Evolutionary conservation across 2,113 vertebrate species (phyloP), one percentile per base, ranked within the genome.

Genomic region (Spermophilus dauricus): DNA sequence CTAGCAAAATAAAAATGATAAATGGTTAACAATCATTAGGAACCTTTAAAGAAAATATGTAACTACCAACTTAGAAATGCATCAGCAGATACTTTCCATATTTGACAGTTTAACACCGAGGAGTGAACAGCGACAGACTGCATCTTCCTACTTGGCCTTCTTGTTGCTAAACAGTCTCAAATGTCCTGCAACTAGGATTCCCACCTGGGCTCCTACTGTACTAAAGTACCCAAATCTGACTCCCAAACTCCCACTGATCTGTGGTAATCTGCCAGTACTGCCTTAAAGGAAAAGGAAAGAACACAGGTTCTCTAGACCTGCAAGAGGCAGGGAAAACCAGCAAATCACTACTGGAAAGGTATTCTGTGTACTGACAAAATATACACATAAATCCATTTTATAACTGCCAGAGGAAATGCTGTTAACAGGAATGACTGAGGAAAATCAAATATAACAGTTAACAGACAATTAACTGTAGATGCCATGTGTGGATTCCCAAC

Each of bases 1-100:
- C 65, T 83, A 95, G 95, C 95, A 91, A 96, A 86, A 89, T 97
- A 84, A 96, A 96, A 87, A 93, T 92, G 87, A 97, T 89, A 92
- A 95, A 82, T 77, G 89, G 91, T 93, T 81, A 96, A 78, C 61
- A 91, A 73, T 80, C 88, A 94, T 82, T 65, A 95, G 95, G 75
- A 32, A 45, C 86, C 95, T 90, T 87, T 67, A 63, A 94, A 76
- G 83, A 58, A 87, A 90, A 85, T 32, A 77, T 1, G 67, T 14
- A 95, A 86, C 73, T 84, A 86, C 65, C 53, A 20, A 63, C 48
- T 97, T 10, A 92, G 91, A 84, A 92, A 83, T 61, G 75, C 30
- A 53, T 58, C 82, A 61, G 85, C 53, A 80, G 91, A 48, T 63
- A 86, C 32, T 87, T 13, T 65, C 82, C 73, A 9, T 45, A 56